Base-by-base conservation (phyloP, 64 coral and sea anemone species). In the Pachyseris speciosa region DNA sequence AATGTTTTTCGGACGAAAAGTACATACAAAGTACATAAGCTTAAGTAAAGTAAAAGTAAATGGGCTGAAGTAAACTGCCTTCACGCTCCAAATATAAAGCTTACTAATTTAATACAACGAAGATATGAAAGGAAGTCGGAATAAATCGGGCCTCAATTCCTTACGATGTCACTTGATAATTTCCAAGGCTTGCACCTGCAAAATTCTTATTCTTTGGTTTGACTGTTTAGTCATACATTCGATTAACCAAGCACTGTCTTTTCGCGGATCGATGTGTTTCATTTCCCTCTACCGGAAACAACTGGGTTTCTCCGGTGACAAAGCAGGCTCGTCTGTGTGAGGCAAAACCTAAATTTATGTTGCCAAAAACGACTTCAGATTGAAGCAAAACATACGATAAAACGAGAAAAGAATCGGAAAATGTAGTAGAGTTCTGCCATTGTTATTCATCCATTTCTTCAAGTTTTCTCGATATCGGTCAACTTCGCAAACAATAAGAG, bases 251-350 rank as follows among this genome's bases (percentile, higher is more conserved):
- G 33, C 53, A 61, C 33, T 81, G 52, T 55, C 20, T 53, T 52
- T 58, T 6, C 2, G n/a, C n/a, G n/a, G 40, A 33, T 80, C 31
- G 3, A 36, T 80, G 75, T 36, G 51, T 57, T 59, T 58, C 19
- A 57, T 60, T 81, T 81, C 30, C 17, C 20, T 9, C 22, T 22
- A 40, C 77, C 77, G 77, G 77, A 81, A 81, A 81, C 77, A 81
- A 64, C 77, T 37, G 13, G 24, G 77, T 61, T 81, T 36, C 53
- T 41, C 20, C 60, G 20, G 19, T 34, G 53, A 81, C 77, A 63
- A 76, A 25, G 55, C 16, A 58, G 17, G 19, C 33, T 15, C 20
- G 53, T 25, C 34, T 78, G 33, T 28, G 48, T 55, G 29, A 30
- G 29, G 20, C 15, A 63, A 61, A 81, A 81, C n/a, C 20, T n/a